Percentiles rank a stretch among this genome's conserved stretches.
These are phyloP conservation scores for Mormyrops attenuatus DNA, from an alignment of 2,797 vertebrate species.

Conservation along the genomic window DNA sequence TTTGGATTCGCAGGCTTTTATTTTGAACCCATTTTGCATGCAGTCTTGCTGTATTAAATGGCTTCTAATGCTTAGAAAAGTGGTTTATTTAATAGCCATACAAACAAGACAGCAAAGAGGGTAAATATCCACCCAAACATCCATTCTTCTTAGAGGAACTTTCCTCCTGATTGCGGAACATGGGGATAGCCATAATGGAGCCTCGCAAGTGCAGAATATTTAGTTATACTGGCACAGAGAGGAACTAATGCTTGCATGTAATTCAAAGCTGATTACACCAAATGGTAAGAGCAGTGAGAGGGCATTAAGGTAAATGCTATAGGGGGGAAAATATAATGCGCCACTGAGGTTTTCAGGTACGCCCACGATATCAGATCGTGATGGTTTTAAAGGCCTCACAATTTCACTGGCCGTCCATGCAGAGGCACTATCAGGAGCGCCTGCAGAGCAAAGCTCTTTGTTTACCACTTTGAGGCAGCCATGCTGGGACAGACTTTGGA, in stretches of 20 bases:
- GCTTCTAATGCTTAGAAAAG: constrained; percentile 20
- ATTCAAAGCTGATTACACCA: constrained; percentile 55
- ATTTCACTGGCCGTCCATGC: not conserved
- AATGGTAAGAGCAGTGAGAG: constrained; percentile 42
- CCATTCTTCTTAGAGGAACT: constrained; percentile 2
- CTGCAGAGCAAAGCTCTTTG: not conserved
- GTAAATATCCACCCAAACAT: constrained; percentile 35
- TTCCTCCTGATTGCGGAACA: constrained; percentile 11
- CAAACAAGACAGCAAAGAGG: constrained; percentile 31
- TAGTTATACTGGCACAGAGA: constrained; percentile 37
- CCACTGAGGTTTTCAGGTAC: constrained; percentile 27
- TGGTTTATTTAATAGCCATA: constrained; percentile 31
- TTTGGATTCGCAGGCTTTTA: constrained; percentile 38
- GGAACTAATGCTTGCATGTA: constrained; percentile 43
- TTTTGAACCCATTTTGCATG: not conserved
- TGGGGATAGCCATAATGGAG: constrained; percentile 25
- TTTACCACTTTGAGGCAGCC: not conserved
- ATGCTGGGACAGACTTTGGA: not conserved
- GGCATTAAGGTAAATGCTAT: constrained; percentile 34
- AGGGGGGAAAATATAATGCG: constrained; percentile 28
- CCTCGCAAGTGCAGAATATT: constrained; percentile 40
- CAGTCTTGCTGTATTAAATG: constrained; percentile 16
- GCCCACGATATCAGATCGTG: constrained; percentile 27
- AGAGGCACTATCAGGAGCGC: not conserved
- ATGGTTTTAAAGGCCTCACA: not conserved